These are phyloP conservation scores for Scaptomyza hsui DNA, from an alignment of 1,140 invertebrate species.

Conservation along the genomic window DNA sequence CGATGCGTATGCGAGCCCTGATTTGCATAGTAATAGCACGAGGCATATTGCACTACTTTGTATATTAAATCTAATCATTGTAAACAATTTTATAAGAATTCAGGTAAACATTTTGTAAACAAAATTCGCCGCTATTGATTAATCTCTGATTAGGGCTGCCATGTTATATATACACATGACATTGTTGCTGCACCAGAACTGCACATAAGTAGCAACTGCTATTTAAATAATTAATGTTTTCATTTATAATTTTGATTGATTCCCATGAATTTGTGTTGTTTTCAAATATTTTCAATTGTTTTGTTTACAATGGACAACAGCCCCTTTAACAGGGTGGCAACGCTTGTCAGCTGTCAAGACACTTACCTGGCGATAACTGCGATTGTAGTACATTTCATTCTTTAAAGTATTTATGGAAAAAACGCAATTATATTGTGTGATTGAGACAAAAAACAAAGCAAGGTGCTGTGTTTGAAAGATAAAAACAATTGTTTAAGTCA, in stretches of 20 bases:
- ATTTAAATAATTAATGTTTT: not conserved
- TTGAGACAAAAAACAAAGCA: too few relatives aligned
- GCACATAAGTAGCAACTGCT: not conserved
- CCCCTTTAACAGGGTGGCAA: conserved; percentile 10
- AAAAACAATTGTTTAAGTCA: not conserved
- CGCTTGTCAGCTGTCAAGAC: conserved; percentile 51
- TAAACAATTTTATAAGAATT: conserved; percentile 10
- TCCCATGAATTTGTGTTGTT: not conserved
- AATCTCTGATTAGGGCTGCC: conserved; percentile 50
- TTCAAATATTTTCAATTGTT: conserved; percentile 31
- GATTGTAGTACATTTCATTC: too few relatives aligned
- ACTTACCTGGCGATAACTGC: not conserved
- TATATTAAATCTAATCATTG: conserved; percentile 40
- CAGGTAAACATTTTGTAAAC: conserved; percentile 59
- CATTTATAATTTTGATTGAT: not conserved
- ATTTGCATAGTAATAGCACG: conserved; percentile 26
- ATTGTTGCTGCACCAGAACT: not conserved
- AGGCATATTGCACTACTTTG: conserved; percentile 49
- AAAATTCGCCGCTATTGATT: conserved; percentile 63
- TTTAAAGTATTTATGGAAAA: not conserved
- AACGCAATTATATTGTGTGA: too few relatives aligned
- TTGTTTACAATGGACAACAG: conserved; percentile 30
- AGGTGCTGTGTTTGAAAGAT: too few relatives aligned
- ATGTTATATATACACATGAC: not conserved
- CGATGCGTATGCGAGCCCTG: conserved; percentile 38